phyloP scores from a whole-genome alignment of 53 echinoderm and acorn worm genomes.

The Paracentrotus lividus region DNA sequence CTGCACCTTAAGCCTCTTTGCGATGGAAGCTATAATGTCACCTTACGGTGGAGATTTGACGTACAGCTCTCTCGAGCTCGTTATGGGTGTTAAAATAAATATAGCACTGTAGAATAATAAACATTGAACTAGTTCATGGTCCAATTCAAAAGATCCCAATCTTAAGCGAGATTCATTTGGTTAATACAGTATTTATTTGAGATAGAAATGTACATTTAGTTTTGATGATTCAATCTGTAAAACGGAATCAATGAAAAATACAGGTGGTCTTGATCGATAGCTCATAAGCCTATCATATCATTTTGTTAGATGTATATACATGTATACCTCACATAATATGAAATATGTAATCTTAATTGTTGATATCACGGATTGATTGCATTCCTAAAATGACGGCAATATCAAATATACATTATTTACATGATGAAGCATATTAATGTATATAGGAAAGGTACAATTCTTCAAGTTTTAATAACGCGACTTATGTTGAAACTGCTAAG shows the following conservation, averaged over 20 bases:
- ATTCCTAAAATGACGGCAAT: no score
- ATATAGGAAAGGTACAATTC: no score
- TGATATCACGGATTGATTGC: no score
- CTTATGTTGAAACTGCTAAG: no score
- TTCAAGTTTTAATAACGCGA: no score
- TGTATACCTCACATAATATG: neutral
- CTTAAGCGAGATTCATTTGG: neutral
- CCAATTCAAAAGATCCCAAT: conserved; percentile 2
- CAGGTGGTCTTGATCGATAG: neutral
- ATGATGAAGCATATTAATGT: no score
- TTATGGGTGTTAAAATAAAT: neutral
- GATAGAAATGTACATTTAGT: neutral
- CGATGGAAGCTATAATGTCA: neutral
- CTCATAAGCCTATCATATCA: neutral
- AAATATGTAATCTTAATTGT: neutral
- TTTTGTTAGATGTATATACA: neutral
- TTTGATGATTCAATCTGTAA: conserved; percentile 13
- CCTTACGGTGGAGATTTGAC: neutral
- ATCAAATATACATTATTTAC: no score
- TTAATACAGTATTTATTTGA: conserved; percentile 1
- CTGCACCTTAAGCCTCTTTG: neutral
- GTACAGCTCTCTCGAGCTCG: neutral
- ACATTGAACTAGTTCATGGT: conserved; percentile 42
- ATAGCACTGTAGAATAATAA: neutral
- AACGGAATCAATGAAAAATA: neutral